These are phyloP conservation scores for Deilephila elpenor DNA, from an alignment of 2,888 invertebrate genomes.

Conservation along the genomic window DNA sequence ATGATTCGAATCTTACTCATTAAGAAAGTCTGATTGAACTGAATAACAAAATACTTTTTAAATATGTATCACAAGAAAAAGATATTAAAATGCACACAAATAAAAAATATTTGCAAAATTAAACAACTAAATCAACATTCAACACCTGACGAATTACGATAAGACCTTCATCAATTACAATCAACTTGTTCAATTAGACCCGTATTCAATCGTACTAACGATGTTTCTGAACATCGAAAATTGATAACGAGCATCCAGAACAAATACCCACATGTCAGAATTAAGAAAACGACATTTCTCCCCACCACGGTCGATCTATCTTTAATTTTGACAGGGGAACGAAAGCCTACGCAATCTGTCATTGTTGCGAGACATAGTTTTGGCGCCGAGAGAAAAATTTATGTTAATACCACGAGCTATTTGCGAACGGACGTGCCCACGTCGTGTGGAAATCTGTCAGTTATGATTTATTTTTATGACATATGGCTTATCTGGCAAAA, in stretches of 20 bases:
- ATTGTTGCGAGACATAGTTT: conserved; percentile 27
- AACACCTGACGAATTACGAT: no score
- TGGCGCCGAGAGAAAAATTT: conserved; percentile 18
- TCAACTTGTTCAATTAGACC: background rate
- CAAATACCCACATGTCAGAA: background rate
- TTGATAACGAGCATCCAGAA: background rate
- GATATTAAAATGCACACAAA: no score
- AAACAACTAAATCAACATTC: no score
- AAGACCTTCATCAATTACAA: background rate
- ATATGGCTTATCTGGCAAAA: conserved; percentile 16
- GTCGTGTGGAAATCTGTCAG: conserved; percentile 19
- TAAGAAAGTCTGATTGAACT: no score
- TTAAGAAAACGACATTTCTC: conserved; percentile 8
- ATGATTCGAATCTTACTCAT: no score
- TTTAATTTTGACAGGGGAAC: conserved; percentile 31
- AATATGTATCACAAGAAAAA: no score
- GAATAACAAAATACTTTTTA: no score
- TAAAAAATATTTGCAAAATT: no score
- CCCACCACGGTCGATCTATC: conserved; percentile 15
- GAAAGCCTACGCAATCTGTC: conserved; percentile 31
- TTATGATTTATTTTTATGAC: conserved; percentile 19
- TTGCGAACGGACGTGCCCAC: conserved; percentile 11
- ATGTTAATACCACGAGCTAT: conserved; percentile 14
- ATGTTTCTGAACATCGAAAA: background rate
- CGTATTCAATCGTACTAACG: background rate